Evolutionary conservation across 2,797 vertebrate genomes (phyloP).

Genomic region (Cossypha polioptera): DNA sequence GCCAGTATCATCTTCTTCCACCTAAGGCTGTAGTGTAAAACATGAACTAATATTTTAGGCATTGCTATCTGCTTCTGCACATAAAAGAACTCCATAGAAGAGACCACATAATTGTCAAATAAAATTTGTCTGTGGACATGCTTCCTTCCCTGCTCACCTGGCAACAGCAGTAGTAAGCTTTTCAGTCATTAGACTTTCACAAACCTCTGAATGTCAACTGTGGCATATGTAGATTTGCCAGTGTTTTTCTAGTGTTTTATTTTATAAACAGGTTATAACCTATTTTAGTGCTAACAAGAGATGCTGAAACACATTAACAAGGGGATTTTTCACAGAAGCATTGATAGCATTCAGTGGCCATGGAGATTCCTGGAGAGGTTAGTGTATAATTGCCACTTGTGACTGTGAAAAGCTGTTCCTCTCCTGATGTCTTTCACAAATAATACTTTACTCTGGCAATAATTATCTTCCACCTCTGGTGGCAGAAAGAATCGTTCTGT

Average conservation of each 20-base stretch:
- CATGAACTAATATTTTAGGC: not conserved
- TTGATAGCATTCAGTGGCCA: not conserved
- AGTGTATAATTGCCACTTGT: conserved; percentile 20
- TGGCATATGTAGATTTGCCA: not conserved
- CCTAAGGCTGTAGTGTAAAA: not conserved
- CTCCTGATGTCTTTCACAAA: not conserved
- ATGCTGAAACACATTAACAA: not conserved
- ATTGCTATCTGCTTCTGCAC: not conserved
- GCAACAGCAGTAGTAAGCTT: not conserved
- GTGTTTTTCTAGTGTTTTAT: not conserved
- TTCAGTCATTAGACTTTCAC: not conserved
- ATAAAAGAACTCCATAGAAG: not conserved
- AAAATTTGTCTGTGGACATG: not conserved
- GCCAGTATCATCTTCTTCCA: not conserved
- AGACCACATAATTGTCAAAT: not conserved
- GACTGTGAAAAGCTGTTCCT: conserved; percentile 24
- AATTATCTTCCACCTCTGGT: conserved; percentile 34
- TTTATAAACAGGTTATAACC: not conserved
- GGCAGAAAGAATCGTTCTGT: not conserved
- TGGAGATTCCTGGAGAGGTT: conserved; percentile 1
- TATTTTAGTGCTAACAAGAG: not conserved
- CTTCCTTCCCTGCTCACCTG: not conserved
- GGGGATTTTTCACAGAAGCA: not conserved
- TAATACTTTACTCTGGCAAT: not conserved
- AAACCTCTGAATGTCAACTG: not conserved